phyloP scores from a whole-genome alignment of 23 tunicate genomes.

The Styela clava region DNA sequence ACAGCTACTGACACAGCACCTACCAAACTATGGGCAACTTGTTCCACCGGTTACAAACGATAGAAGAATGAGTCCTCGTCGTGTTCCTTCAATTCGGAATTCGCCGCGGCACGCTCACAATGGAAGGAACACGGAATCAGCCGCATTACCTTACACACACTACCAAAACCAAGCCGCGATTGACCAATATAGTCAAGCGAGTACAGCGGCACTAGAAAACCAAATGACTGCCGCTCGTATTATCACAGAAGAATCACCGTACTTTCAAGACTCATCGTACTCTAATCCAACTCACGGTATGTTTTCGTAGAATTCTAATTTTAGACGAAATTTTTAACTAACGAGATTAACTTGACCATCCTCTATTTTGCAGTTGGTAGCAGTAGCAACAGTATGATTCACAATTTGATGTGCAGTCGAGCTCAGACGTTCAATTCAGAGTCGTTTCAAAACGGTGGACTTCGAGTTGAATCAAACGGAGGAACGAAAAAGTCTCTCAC shows the following conservation, averaged over 20 bases:
- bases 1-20: slow-evolving; percentile 7
- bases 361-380: slow-evolving; percentile 20
- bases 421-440: not conserved
- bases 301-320: not conserved
- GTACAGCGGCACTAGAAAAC: slow-evolving; percentile 10
- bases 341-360: too few relatives aligned
- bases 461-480: not conserved
- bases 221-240: not conserved
- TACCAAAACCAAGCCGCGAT: slow-evolving; percentile 1
- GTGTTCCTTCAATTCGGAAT: slow-evolving; percentile 8
- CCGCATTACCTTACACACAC: slow-evolving; percentile 26
- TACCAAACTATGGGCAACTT: not conserved
- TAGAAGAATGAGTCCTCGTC: not conserved
- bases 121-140: slow-evolving; percentile 20
- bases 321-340: too few relatives aligned
- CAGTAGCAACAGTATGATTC: slow-evolving; percentile 9
- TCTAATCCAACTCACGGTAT: not conserved
- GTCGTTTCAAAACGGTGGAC: not conserved
- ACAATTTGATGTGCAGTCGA: not conserved
- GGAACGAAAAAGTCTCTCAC: slow-evolving; percentile 73
- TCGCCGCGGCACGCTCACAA: slow-evolving; percentile 33
- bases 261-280: not conserved
- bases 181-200: not conserved
- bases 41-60: not conserved
- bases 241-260: not conserved